These are phyloP conservation scores for Acrobasis suavella DNA, from an alignment of 2,888 invertebrate genomes.

Conservation along the genomic window DNA sequence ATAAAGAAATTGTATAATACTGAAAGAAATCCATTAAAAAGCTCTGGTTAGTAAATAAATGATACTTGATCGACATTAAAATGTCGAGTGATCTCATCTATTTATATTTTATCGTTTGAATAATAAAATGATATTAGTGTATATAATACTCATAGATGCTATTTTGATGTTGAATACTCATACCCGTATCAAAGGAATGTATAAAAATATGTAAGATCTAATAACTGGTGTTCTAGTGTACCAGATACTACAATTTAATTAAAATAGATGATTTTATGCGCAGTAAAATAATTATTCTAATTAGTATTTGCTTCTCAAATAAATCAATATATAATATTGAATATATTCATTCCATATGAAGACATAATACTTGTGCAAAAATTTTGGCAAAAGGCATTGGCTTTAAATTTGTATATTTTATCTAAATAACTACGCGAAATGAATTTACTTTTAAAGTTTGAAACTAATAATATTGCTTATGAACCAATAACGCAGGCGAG, in stretches of 20 bases:
- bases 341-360: neutral
- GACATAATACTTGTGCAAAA: constrained; percentile 30
- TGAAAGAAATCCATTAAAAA: constrained; percentile 28
- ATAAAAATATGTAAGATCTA: constrained; percentile 74
- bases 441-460: no score
- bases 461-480: no score
- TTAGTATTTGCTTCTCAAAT: neutral
- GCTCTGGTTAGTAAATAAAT: neutral
- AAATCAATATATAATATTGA: neutral
- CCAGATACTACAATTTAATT: constrained; percentile 14
- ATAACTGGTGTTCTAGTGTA: constrained; percentile 52
- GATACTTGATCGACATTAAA: neutral
- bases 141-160: constrained; percentile 24
- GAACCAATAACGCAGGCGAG: no score
- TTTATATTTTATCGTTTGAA: no score
- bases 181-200: constrained; percentile 80
- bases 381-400: constrained; percentile 56
- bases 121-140: no score
- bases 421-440: constrained; percentile 22
- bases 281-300: neutral
- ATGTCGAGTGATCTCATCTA: no score
- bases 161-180: constrained; percentile 29
- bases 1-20: constrained; percentile 25
- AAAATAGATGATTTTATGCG: neutral
- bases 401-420: constrained; percentile 33